phyloP scores from a whole-genome alignment of 2,797 vertebrate species.

The Alauda arvensis region DNA sequence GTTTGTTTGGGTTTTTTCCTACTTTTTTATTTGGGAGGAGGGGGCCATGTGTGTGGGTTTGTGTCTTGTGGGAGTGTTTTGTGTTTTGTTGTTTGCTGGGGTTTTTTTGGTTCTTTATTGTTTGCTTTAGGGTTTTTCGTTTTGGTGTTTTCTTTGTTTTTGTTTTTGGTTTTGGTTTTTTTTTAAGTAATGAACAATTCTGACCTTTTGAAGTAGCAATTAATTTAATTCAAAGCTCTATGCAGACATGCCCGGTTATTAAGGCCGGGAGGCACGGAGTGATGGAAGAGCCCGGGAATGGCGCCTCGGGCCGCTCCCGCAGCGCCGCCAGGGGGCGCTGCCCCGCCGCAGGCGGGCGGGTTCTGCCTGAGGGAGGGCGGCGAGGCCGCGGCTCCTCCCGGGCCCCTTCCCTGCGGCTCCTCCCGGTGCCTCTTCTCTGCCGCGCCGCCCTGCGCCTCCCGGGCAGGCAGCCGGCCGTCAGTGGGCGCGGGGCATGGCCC shows the following conservation, averaged over 20 bases:
- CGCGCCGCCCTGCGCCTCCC: too few relatives aligned
- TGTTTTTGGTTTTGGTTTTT: too few relatives aligned
- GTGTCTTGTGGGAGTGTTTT: fast-evolving
- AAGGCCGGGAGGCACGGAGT: not conserved
- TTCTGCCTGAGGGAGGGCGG: not conserved
- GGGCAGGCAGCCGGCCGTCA: not conserved
- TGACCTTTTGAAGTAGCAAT: not conserved
- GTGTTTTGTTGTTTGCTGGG: too few relatives aligned
- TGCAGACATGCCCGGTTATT: fast-evolving
- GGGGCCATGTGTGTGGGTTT: fast-evolving
- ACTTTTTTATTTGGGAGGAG: not conserved
- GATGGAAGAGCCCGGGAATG: not conserved
- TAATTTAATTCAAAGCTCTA: not conserved
- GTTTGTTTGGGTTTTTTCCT: fast-evolving
- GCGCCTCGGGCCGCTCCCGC: not conserved
- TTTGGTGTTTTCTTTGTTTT: too few relatives aligned
- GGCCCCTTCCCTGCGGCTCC: fast-evolving
- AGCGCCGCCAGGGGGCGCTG: not conserved
- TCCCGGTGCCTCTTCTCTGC: fast-evolving
- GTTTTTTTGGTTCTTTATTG: not conserved
- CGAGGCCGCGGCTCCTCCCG: too few relatives aligned
- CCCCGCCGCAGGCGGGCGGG: not conserved
- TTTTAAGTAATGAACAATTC: not conserved
- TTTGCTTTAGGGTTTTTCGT: not conserved
- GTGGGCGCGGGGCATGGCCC: not conserved